Evolutionary conservation across 2,113 vertebrate genomes (phyloP).

Genomic region (Hydropotes inermis): DNA sequence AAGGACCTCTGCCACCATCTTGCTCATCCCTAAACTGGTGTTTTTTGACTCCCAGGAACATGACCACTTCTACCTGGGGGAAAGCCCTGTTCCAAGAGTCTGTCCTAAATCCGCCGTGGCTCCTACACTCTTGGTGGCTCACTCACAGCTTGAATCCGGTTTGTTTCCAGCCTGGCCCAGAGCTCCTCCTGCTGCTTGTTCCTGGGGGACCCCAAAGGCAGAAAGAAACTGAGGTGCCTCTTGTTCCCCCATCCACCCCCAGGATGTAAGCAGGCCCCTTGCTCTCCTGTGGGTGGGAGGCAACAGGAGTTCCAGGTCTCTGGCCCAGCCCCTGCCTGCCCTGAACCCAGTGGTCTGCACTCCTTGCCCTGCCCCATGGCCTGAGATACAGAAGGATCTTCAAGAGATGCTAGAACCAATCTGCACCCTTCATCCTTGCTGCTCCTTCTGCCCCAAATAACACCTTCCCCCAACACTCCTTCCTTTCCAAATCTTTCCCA

Average conservation of each 20-base stretch:
- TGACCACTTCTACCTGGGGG: background rate
- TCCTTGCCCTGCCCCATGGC: background rate
- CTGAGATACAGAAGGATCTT: background rate
- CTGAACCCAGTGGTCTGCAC: background rate
- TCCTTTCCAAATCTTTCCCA: background rate
- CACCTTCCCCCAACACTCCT: background rate
- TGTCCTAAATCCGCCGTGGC: background rate
- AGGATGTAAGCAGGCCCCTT: background rate
- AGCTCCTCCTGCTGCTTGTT: background rate
- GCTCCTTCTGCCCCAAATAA: background rate
- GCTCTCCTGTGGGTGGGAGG: background rate
- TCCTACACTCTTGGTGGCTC: background rate
- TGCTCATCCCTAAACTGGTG: background rate
- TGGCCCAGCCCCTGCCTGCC: background rate
- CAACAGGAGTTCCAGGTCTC: background rate
- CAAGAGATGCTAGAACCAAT: background rate
- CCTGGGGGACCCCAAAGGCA: background rate
- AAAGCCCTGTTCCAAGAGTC: background rate
- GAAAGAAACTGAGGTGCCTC: background rate
- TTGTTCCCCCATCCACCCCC: background rate
- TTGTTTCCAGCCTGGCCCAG: background rate
- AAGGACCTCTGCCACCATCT: background rate
- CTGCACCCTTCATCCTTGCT: background rate
- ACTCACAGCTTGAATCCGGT: background rate
- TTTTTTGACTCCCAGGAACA: background rate